Evolutionary conservation across 2,113 vertebrate species (phyloP), one percentile per base, ranked within the genome.

Genomic region (Rhinichthys klamathensis): DNA sequence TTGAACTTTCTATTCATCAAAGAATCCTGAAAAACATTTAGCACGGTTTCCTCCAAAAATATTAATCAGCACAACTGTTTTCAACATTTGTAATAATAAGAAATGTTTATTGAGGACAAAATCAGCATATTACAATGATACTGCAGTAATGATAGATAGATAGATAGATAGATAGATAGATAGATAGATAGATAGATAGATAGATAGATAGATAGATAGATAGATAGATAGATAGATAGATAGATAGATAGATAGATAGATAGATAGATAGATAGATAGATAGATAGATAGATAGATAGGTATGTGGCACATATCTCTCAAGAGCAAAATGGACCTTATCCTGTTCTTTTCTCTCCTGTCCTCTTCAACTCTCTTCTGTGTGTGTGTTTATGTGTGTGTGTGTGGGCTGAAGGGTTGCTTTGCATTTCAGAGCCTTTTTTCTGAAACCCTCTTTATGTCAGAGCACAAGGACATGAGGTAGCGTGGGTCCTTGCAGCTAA

Each of bases 401-500:
- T 25, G 56, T 0, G 49, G 32, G 23, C 80, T 80, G 7, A 9
- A 46, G 35, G 87, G 30, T 72, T 80, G 5, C 74, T 85, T 87
- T 84, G 87, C 82, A 90, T 83, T 88, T 88, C 83, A 85, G 83
- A 84, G 61, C 23, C 32, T 38, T 60, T 30, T 72, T 80, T n/a
- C 49, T 1, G 49, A 61, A 78, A 32, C 13, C 44, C 70, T 76
- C 77, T 81, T 25, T 76, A 30, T 83, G 74, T 82, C 74, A 5
- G n/a, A 65, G 67, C 60, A 72, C 83, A 84, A 86, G 86, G 86
- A 88, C 82, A 78, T n/a, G 9, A 54, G 58, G 65, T 49, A 56
- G 30, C 27, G 7, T 23, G n/a, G 80, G 82, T 83, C 84, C 78
- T 87, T 85, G 75, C n/a, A 65, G 77, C 77, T 90, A 89, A 90